Evolutionary conservation across 1,140 invertebrate genomes (phyloP), one percentile per base, ranked within the genome.

Genomic region (Ips typographus): DNA sequence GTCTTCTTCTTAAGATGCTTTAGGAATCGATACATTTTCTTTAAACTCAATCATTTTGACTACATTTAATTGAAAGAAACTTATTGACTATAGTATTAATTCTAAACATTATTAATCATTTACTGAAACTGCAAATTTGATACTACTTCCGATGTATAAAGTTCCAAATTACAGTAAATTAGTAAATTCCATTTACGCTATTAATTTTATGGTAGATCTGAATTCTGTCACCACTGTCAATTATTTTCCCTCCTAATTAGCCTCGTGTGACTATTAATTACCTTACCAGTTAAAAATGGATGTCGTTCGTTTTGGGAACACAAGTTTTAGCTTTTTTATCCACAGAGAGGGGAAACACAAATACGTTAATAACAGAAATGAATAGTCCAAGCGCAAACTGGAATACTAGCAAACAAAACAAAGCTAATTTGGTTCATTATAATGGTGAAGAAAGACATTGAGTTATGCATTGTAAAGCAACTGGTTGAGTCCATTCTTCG

Each of bases 221-320:
- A 52, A 53, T 60, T 53, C 65, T 68, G 65, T 68, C 65, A 68
- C 43, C 65, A 61, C 57, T 55, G 65, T 68, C 65, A 68, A 68
- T 68, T 68, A 68, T 68, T 60, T 55, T 68, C 58, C 43, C 47
- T 53, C 57, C 57, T 61, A 68, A 68, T 68, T 68, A 68, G 65
- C 57, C 49, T 55, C 37, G 44, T 36, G 58, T 66, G 65, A 68
- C 65, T 60, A 68, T 68, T 61, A 68, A 68, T 68, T 68, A 68
- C 58, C 57, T 58, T 44, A 37, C 53, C n/a, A 40, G 64, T 66
- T 66, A 66, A 66, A 66, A 66, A 66, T 66, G 64, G 55, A 66
- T 66, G 64, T 66, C 36, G 55, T 39, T 2, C 53, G 64, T 49
- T 66, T 59, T 55, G 53, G 36, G 37, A 66, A 66, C 64, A 66